Evolutionary conservation across 2,113 vertebrate genomes (phyloP), one percentile per base, ranked within the genome.

Genomic region (Pardalotus punctatus): DNA sequence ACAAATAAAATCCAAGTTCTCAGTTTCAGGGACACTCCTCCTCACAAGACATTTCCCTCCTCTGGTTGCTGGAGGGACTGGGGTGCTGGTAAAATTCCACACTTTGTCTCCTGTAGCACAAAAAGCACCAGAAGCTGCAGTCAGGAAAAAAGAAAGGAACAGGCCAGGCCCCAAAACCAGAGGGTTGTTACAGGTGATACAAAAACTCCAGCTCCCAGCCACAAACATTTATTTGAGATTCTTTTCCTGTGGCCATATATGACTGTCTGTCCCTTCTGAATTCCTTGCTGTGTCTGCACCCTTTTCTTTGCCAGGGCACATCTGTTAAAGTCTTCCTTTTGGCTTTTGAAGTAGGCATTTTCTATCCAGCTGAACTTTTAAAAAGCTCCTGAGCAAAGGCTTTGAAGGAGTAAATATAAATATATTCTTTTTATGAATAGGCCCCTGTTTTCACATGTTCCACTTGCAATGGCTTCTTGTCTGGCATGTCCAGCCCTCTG

Each of bases 371-470:
- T 82, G 82, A 94, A 64, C 86, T 94, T 93, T 91, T n/a, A 90
- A 97, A 95, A 88, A 74, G 54, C 81, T 83, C 72, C 81, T 81
- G 92, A 94, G 90, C 80, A 86, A 87, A 96, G 80, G 71, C 78
- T 66, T 94, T 91, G 77, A 83, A 93, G 25, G 25, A 93, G 85
- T 91, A 95, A 96, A 97, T 94, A 97, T 73, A 96, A 95, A 96
- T 95, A 95, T 61, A 65, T 95, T 94, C 29, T 79, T 96, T 93
- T 93, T 90, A 95, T 97, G 94, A 97, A 97, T 97, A 96, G 77
- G 81, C 60, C 38, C 88, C 93, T 97, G 95, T 96, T 94, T 94
- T 96, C 94, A 66, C 80, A 81, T 76, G 54, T 93, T 94, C 67
- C 83, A 70, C 62, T 96, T 94, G 93, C 92, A 96, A 70, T 47